Conservation (phyloP, 2,113 vertebrate species). For the Ptyas mucosa region DNA sequence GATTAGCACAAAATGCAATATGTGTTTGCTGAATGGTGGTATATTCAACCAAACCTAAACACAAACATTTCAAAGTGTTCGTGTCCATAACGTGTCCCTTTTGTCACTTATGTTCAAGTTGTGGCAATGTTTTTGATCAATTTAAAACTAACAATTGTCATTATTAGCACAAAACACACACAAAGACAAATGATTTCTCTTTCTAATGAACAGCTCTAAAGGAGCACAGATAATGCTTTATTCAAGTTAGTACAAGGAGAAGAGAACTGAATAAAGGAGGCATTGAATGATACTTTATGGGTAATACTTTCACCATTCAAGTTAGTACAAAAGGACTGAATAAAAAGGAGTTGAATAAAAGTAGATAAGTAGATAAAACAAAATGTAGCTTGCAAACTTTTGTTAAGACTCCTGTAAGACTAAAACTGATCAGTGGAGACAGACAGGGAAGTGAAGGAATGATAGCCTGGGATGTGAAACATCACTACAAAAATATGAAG, state of each 20-base stretch:
- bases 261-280: background rate
- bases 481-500: background rate
- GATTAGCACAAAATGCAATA: background rate
- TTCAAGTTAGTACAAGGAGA: background rate
- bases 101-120: background rate
- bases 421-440: background rate
- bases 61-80: background rate
- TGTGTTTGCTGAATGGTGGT: background rate
- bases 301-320: background rate
- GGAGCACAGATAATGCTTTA: background rate
- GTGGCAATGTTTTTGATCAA: background rate
- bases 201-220: background rate
- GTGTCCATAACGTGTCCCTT: background rate
- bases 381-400: background rate
- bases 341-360: background rate
- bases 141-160: background rate
- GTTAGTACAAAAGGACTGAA: background rate
- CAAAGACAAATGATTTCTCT: background rate
- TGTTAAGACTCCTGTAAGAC: background rate
- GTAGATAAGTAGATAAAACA: background rate
- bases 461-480: background rate
- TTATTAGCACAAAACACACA: background rate
- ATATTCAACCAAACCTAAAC: background rate
- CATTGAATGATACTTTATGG: background rate
- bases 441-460: background rate